phyloP scores from a whole-genome alignment of 2,113 vertebrate species.

The Uria lomvia region DNA sequence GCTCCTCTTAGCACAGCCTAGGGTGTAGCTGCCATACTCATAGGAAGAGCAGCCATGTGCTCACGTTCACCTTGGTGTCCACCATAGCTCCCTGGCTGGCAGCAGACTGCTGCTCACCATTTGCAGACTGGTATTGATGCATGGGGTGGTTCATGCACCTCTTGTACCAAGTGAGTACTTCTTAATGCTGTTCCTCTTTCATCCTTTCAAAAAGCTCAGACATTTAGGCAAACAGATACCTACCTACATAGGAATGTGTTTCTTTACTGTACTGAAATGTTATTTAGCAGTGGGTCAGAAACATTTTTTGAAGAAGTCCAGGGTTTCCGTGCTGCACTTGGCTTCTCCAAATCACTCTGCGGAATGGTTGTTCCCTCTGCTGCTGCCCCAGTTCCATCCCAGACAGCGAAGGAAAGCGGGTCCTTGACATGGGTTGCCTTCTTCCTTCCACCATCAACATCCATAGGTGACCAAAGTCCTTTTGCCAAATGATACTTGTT shows the following conservation, averaged over 20 bases:
- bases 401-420: background rate
- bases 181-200: background rate
- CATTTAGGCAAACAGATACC: background rate
- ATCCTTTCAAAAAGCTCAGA: background rate
- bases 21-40: background rate
- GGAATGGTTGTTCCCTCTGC: background rate
- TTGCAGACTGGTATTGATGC: background rate
- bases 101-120: background rate
- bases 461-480: background rate
- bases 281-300: background rate
- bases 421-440: background rate
- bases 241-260: background rate
- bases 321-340: background rate
- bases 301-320: background rate
- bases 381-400: background rate
- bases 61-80: background rate
- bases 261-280: background rate
- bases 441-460: background rate
- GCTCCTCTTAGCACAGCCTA: background rate
- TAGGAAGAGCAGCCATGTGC: background rate
- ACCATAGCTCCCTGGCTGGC: background rate
- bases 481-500: background rate
- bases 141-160: background rate
- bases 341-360: background rate
- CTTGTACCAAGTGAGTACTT: background rate